Conservation (phyloP, 1,140 invertebrate genomes). For the Hormaphis cornu region DNA sequence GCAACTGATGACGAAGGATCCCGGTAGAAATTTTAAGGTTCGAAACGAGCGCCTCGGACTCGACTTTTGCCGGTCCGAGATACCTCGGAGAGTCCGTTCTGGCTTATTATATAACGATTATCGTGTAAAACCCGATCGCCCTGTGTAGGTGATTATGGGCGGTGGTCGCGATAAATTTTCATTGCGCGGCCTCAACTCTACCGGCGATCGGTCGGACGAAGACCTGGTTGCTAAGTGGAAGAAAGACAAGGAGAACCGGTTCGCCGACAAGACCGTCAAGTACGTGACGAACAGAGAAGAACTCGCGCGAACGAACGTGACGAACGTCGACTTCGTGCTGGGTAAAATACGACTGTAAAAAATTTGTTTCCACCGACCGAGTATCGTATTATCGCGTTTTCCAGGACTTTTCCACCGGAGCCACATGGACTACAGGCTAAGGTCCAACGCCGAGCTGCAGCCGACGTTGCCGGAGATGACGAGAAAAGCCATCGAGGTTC, state of each 20-base stretch:
- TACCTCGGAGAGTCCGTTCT: too few species aligned
- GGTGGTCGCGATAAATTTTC: slow-evolving; percentile 17
- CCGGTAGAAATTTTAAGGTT: slow-evolving; percentile 46
- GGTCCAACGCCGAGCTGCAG: slow-evolving; percentile 41
- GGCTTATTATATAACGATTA: background rate
- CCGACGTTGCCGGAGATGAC: slow-evolving; percentile 71
- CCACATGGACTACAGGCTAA: slow-evolving; percentile 43
- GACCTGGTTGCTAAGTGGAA: slow-evolving; percentile 53
- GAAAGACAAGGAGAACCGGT: slow-evolving; percentile 42
- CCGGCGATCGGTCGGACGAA: slow-evolving; percentile 45
- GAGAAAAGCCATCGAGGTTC: slow-evolving; percentile 60
- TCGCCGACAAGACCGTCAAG: slow-evolving; percentile 39
- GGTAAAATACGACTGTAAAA: slow-evolving; percentile 40
- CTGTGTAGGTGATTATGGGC: slow-evolving; percentile 12
- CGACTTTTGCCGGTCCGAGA: too few species aligned
- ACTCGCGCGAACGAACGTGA: slow-evolving; percentile 46
- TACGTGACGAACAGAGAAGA: slow-evolving; percentile 47
- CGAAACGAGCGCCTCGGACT: too few species aligned
- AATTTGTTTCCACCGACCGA: slow-evolving; percentile 46
- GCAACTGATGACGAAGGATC: slow-evolving; percentile 45
- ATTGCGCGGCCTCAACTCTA: background rate
- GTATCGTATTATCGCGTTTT: slow-evolving; percentile 41
- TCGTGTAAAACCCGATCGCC: background rate
- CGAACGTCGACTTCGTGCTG: slow-evolving; percentile 47
- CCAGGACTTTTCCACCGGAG: slow-evolving; percentile 40